Evolutionary conservation across 2,113 vertebrate genomes (phyloP), one percentile per base, ranked within the genome.

Genomic region (Notiomystis cincta): DNA sequence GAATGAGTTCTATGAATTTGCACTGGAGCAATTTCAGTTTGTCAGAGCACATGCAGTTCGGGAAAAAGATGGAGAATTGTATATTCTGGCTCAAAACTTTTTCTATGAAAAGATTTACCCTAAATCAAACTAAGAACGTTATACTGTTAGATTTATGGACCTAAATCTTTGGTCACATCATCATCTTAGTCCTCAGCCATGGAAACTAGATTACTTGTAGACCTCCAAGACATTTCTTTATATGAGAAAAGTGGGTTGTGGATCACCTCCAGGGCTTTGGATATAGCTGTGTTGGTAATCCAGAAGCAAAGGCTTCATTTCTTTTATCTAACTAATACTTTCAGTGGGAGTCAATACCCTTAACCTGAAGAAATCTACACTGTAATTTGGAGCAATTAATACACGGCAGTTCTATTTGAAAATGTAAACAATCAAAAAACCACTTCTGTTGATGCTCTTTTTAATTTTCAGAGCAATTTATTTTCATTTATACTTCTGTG

Each of bases 91-190:
- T 69, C 99, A 99, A 82, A 99, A 99, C 98, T 99, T 98, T 98
- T 99, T 99, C 98, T 99, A 99, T 81, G 99, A 99, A 98, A 99
- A 99, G 97, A 99, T 99, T 97, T 99, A 99, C 98, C 99, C 99
- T 71, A 99, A 99, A 97, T 99, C 98, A 97, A 98, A 98, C 98
- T 99, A 97, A 98, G 88, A 91, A 82, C 71, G 15, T 44, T 50
- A 28, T 96, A 93, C 91, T 79, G 19, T 89, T 93, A 93, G 96
- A 89, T 96, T 95, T 94, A 90, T 65, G 95, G 96, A 97, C 94
- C 71, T 93, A 78, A 96, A 95, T 92, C 95, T 96, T 92, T 82
- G 94, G 82, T 96, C 91, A 80, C 87, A 50, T 96, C 81, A 13
- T 96, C 89, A 87, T 97, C 90, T 89, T 96, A 71, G 86, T 97